Conservation (phyloP, 2,113 vertebrate genomes). For the Struthio camelus region DNA sequence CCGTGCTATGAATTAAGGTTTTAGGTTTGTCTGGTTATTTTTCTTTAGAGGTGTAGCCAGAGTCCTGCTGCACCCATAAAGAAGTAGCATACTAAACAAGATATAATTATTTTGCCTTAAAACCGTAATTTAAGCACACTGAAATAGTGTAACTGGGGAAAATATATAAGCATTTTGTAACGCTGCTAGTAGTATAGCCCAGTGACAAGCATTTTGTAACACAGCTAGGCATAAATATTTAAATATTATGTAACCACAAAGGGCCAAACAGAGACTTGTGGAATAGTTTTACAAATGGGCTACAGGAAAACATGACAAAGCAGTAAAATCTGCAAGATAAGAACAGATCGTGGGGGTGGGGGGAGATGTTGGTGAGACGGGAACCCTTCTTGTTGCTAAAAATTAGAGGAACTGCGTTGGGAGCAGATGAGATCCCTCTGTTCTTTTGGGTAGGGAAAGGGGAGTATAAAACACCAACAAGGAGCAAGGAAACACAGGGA, state of each 20-base stretch:
- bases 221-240: neutral
- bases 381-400: neutral
- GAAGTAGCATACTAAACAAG: neutral
- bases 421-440: rapidly evolving
- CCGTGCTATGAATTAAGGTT: neutral
- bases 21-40: neutral
- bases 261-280: neutral
- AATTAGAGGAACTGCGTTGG: neutral
- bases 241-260: neutral
- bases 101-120: neutral
- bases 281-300: rapidly evolving
- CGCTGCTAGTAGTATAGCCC: rapidly evolving
- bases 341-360: neutral
- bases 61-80: neutral
- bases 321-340: neutral
- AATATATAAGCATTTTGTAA: neutral
- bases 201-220: neutral
- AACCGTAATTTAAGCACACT: neutral
- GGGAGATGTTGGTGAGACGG: rapidly evolving
- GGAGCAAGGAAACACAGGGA: neutral
- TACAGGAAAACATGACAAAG: neutral
- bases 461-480: neutral
- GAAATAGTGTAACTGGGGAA: rapidly evolving
- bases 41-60: neutral
- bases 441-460: rapidly evolving